phyloP scores from a whole-genome alignment of 2,113 vertebrate species.

The Nematolebias whitei region DNA sequence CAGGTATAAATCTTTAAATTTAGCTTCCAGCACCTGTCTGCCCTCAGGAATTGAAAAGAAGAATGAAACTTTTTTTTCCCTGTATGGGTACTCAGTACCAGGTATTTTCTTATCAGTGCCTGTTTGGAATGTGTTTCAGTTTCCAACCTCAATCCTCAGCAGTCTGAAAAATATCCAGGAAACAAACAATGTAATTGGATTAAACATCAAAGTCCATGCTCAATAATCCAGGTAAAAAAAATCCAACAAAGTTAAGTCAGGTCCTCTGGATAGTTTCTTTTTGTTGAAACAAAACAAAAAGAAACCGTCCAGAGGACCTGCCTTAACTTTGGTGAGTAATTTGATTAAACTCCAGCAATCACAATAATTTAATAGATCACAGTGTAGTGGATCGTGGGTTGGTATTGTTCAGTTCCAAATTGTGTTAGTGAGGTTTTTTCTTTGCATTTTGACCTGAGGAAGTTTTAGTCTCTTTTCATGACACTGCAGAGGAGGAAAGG shows the following conservation, averaged over 20 bases:
- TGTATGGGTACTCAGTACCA: background rate
- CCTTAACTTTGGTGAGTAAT: too few relatives aligned
- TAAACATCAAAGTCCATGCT: too few relatives aligned
- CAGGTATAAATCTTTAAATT: background rate
- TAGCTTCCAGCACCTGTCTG: background rate
- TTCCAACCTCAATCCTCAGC: background rate
- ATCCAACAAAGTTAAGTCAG: too few relatives aligned
- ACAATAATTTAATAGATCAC: slow-evolving; percentile 18
- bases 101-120: background rate
- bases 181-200: slow-evolving; percentile 32
- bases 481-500: background rate
- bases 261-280: too few relatives aligned
- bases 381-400: slow-evolving; percentile 4
- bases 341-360: slow-evolving; percentile 28
- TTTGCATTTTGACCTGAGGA: background rate
- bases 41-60: background rate
- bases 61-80: background rate
- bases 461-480: slow-evolving; percentile 10
- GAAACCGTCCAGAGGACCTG: too few relatives aligned
- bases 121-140: background rate
- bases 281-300: too few relatives aligned
- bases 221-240: too few relatives aligned
- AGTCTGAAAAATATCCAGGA: slow-evolving; percentile 18
- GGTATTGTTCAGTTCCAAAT: slow-evolving; percentile 4
- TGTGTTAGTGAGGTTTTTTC: slow-evolving; percentile 3